Percentiles rank a stretch among this genome's conserved stretches.
These are phyloP conservation scores for Zaprionus ghesquierei DNA, from an alignment of 1,140 invertebrate species.

Conservation along the genomic window DNA sequence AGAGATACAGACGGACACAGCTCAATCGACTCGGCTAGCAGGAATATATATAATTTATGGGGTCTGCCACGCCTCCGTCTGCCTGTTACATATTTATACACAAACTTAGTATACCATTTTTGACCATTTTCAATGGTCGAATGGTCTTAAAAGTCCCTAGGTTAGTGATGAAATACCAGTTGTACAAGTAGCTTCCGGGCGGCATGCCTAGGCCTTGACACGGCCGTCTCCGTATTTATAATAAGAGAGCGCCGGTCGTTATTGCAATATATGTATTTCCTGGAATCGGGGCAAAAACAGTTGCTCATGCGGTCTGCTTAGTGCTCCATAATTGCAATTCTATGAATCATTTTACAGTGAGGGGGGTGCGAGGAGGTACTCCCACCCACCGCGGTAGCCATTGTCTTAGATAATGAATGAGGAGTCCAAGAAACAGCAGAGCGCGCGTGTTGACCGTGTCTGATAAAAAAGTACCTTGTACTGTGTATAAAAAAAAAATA, in stretches of 20 bases:
- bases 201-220: slow-evolving; percentile 38
- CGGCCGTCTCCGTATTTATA: background rate
- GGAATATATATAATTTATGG: too few species aligned
- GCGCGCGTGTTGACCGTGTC: slow-evolving; percentile 14
- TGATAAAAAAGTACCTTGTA: background rate
- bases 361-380: too few species aligned
- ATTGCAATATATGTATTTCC: slow-evolving; percentile 20
- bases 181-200: too few species aligned
- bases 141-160: too few species aligned
- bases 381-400: background rate
- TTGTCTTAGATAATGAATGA: slow-evolving; percentile 35
- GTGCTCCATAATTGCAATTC: slow-evolving; percentile 4
- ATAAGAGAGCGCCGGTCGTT: slow-evolving; percentile 7
- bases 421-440: background rate
- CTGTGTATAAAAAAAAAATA: too few species aligned
- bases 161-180: too few species aligned
- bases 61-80: too few species aligned
- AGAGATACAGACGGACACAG: too few species aligned
- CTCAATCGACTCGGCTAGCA: too few species aligned
- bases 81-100: too few species aligned
- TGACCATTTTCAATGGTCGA: too few species aligned
- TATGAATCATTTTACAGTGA: slow-evolving; percentile 17
- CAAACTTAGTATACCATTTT: too few species aligned
- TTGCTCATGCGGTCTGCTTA: slow-evolving; percentile 14
- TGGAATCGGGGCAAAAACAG: slow-evolving; percentile 30